phyloP scores from a whole-genome alignment of 2,797 vertebrate species.

The Fistularia commersonii region DNA sequence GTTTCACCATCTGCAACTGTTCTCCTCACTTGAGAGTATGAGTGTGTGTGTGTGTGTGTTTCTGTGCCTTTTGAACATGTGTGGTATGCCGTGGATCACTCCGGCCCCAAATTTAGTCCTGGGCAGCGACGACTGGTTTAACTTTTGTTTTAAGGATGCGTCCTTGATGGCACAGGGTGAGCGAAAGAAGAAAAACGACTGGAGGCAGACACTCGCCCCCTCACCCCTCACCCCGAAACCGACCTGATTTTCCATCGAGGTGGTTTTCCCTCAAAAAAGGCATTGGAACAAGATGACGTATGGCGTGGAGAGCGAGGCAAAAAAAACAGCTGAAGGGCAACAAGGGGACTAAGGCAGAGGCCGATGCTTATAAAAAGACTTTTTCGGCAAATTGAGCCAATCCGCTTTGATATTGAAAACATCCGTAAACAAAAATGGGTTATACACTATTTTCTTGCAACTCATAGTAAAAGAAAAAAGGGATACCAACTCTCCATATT shows the following conservation, averaged over 20 bases:
- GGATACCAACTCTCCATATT: too few relatives aligned
- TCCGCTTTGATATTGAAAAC: too few relatives aligned
- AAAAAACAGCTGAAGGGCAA: constrained; percentile 3
- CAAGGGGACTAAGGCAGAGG: too few relatives aligned
- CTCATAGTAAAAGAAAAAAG: too few relatives aligned
- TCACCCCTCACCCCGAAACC: neutral
- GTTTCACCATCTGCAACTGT: constrained; percentile 75
- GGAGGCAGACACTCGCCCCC: too few relatives aligned
- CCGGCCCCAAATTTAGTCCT: constrained; percentile 72
- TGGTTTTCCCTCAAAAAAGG: constrained; percentile 6
- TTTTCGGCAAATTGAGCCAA: too few relatives aligned
- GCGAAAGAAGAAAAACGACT: constrained; percentile 6
- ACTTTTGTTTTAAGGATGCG: constrained; percentile 45
- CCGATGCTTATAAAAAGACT: too few relatives aligned
- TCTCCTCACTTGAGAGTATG: constrained; percentile 16
- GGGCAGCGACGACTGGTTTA: constrained; percentile 43
- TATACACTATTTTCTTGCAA: too few relatives aligned
- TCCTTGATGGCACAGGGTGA: constrained; percentile 4
- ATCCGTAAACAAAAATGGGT: too few relatives aligned
- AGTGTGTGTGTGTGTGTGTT: constrained; percentile 12
- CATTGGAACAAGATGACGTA: constrained; percentile 26
- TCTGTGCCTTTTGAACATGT: constrained; percentile 40
- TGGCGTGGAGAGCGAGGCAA: constrained; percentile 22
- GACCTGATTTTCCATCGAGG: constrained; percentile 34
- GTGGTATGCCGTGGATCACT: constrained; percentile 61